These are phyloP conservation scores for Cheiracanthium punctorium DNA, from an alignment of 2,888 invertebrate species.

Conservation along the genomic window DNA sequence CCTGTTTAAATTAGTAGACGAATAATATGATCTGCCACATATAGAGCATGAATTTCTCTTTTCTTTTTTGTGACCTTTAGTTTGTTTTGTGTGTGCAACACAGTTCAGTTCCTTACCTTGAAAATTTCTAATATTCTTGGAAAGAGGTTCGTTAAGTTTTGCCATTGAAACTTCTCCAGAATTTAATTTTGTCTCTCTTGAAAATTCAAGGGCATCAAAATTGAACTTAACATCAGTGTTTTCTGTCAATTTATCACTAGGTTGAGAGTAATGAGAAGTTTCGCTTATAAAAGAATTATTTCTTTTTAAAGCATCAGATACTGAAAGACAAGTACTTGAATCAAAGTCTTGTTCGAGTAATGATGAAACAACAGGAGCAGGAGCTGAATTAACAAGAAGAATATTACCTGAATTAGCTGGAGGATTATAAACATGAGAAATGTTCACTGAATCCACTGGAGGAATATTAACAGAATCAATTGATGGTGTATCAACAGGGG, in stretches of 20 bases:
- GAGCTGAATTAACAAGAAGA: too few species aligned
- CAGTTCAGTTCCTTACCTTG: too few species aligned
- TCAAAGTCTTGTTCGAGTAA: slow-evolving; percentile 32
- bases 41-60: background rate
- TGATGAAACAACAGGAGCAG: background rate
- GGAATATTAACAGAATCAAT: background rate
- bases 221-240: background rate
- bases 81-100: too few species aligned
- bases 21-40: background rate
- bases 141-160: too few species aligned
- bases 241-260: background rate
- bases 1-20: background rate
- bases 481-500: too few species aligned
- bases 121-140: too few species aligned
- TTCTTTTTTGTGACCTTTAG: too few species aligned
- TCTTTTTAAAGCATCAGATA: slow-evolving; percentile 35
- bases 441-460: too few species aligned
- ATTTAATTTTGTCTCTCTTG: background rate
- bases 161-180: background rate
- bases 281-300: background rate
- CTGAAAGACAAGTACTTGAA: slow-evolving; percentile 39
- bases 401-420: too few species aligned
- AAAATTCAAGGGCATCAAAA: slow-evolving; percentile 1
- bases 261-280: background rate
- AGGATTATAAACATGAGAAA: too few species aligned